Percentiles rank a stretch among this genome's conserved stretches.
phyloP scores from a whole-genome alignment of 37 sponge, comb jelly and placozoan species.

The Halichondria panicea region DNA sequence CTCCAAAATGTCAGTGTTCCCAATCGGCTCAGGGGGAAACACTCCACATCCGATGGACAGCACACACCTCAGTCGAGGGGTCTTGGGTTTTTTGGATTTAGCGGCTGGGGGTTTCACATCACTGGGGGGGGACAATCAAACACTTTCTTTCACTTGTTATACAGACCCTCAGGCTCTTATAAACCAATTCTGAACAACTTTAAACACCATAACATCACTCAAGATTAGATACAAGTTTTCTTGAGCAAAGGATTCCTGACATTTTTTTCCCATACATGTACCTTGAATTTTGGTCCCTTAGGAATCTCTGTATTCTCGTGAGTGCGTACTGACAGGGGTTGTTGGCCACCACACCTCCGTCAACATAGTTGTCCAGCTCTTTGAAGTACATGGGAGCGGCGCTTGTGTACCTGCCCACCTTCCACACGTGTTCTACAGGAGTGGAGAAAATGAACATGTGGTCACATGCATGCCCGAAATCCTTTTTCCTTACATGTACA shows the following conservation, averaged over 20 bases:
- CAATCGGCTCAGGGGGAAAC: constrained; percentile 19
- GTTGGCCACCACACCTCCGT: constrained; percentile 69
- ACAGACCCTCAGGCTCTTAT: too few relatives aligned
- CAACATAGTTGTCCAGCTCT: constrained; percentile 55
- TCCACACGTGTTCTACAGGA: constrained; percentile 52
- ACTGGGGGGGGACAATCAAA: too few relatives aligned
- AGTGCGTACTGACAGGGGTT: constrained; percentile 52
- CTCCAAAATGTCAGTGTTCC: constrained; percentile 12
- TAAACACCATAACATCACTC: too few relatives aligned
- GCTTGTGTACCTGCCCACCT: constrained; percentile 58
- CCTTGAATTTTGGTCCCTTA: background rate
- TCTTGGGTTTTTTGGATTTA: background rate
- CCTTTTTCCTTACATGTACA: too few relatives aligned
- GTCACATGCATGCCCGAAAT: background rate
- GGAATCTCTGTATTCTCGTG: constrained; percentile 29
- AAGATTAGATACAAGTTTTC: background rate
- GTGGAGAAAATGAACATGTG: background rate
- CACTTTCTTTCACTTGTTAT: too few relatives aligned
- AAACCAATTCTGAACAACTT: too few relatives aligned
- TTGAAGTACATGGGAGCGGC: constrained; percentile 68
- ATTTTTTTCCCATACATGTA: background rate
- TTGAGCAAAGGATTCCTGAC: background rate
- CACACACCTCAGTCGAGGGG: constrained; percentile 9
- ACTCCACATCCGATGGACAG: constrained; percentile 50
- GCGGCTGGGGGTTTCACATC: too few relatives aligned